Percentiles rank a stretch among this genome's conserved stretches.
Evolutionary conservation across 2,797 vertebrate genomes (phyloP).

Genomic region (Sitta carolinensis): DNA sequence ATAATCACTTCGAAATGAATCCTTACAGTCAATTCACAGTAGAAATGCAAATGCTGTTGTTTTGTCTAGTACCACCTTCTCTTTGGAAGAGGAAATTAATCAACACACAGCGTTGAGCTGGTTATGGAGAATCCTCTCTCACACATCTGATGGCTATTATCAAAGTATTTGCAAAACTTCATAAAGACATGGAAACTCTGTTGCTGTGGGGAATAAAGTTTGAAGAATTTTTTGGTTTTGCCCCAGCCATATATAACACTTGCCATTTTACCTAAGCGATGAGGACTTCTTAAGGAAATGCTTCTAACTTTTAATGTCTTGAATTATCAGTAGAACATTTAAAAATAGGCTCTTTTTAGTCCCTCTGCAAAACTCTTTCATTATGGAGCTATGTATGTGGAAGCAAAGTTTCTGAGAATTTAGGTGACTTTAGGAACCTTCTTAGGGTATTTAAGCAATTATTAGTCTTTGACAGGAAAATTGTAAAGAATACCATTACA

Average conservation of each 20-base stretch:
- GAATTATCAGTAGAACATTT: not conserved
- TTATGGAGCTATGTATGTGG: not conserved
- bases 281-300: not conserved
- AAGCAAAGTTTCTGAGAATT: not conserved
- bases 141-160: constrained; percentile 33
- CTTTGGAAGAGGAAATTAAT: constrained; percentile 18
- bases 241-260: not conserved
- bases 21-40: not conserved
- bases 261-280: not conserved
- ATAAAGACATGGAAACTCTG: not conserved
- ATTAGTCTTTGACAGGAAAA: not conserved
- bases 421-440: not conserved
- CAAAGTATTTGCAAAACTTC: not conserved
- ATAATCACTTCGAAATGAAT: not conserved
- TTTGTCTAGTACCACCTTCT: not conserved
- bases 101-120: not conserved
- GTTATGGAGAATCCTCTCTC: not conserved
- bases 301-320: constrained; percentile 1
- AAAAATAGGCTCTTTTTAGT: not conserved
- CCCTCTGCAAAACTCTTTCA: not conserved
- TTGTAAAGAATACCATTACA: not conserved
- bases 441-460: not conserved
- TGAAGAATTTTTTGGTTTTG: not conserved
- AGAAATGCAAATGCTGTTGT: not conserved
- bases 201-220: not conserved